Conservation (phyloP, 2,797 vertebrate genomes). For the Scolopax bukidnonensis region DNA sequence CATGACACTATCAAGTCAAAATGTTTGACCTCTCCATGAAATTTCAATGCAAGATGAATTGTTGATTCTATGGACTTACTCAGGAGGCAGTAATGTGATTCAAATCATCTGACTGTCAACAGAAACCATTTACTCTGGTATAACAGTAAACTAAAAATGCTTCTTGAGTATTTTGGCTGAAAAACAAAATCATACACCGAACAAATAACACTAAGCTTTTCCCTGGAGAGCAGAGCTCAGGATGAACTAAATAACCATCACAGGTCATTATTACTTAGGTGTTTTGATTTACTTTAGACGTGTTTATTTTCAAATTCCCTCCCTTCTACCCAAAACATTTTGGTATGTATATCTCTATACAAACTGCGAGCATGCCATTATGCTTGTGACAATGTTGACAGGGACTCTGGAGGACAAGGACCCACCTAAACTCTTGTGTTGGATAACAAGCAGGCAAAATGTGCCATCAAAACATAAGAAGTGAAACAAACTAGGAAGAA, state of each 20-base stretch:
- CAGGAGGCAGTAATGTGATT: slow-evolving; percentile 28
- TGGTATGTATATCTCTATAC: background rate
- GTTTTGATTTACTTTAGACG: background rate
- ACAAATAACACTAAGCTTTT: slow-evolving; percentile 24
- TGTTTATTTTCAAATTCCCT: background rate
- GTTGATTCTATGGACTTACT: slow-evolving; percentile 1
- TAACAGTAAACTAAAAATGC: slow-evolving; percentile 25
- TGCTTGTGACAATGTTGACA: background rate
- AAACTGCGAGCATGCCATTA: background rate
- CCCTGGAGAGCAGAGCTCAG: slow-evolving; percentile 19
- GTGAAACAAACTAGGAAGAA: background rate
- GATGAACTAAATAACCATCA: background rate
- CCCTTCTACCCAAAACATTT: background rate
- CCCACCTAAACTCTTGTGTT: background rate
- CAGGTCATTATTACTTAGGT: background rate
- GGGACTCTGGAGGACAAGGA: background rate
- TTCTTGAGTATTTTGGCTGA: background rate
- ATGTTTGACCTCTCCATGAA: background rate
- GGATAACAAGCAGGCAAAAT: background rate
- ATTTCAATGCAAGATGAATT: background rate
- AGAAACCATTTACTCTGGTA: background rate
- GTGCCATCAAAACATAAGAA: background rate
- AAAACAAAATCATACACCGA: slow-evolving; percentile 9
- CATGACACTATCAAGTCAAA: background rate
- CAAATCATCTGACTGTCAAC: slow-evolving; percentile 29